A percentile compares a stretch with the other conserved stretches of the same genome.
These are phyloP conservation scores for Heteronetta atricapilla DNA, from an alignment of 2,113 vertebrate species.

Conservation along the genomic window DNA sequence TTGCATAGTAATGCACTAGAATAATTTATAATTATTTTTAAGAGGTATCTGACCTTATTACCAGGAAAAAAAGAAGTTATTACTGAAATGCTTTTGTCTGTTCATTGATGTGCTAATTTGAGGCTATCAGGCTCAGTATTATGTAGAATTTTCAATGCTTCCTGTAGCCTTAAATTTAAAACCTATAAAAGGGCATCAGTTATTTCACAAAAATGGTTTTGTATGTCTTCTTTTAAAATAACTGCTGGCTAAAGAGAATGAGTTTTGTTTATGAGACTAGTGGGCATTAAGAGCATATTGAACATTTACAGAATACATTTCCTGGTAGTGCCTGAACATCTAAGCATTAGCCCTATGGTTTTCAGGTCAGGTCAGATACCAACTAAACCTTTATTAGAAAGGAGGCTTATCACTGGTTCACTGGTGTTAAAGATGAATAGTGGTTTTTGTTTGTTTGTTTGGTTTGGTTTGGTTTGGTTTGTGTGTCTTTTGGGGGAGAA, in stretches of 20 bases:
- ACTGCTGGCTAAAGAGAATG: neutral
- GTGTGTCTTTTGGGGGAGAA: no score
- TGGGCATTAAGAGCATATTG: neutral
- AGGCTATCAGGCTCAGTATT: neutral
- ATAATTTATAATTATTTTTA: neutral
- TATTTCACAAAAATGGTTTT: neutral
- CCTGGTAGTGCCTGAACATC: neutral
- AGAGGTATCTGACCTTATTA: neutral
- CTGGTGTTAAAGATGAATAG: neutral
- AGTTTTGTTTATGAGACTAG: neutral
- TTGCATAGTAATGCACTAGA: neutral
- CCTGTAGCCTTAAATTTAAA: neutral
- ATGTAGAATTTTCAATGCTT: neutral
- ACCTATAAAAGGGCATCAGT: accelerated
- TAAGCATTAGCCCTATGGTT: neutral
- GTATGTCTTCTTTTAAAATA: neutral
- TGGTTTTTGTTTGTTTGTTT: no score
- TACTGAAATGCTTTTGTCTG: neutral
- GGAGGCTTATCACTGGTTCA: neutral
- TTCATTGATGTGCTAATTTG: neutral
- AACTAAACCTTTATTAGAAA: neutral
- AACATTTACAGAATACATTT: neutral
- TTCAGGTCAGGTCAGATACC: neutral
- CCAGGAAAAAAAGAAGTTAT: neutral
- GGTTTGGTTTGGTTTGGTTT: no score